A percentile compares a stretch with the other conserved stretches of the same genome.
phyloP scores from a whole-genome alignment of 2,888 invertebrate species.

The Patella ulyssiponensis region DNA sequence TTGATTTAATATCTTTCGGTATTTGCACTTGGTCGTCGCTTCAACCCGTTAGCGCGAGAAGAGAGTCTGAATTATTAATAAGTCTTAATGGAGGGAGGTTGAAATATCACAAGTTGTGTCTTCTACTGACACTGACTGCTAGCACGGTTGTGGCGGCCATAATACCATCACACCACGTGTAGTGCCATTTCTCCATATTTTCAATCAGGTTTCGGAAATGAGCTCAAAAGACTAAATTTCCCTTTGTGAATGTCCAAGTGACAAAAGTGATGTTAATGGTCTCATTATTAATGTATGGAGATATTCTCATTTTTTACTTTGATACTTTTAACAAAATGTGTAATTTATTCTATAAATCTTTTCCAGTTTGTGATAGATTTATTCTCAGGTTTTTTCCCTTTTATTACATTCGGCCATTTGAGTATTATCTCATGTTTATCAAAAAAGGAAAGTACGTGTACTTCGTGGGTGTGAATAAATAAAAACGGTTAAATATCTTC shows the following conservation, averaged over 20 bases:
- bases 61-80: constrained; percentile 1
- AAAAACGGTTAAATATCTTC: too few species aligned
- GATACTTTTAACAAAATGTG: too few species aligned
- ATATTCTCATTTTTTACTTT: too few species aligned
- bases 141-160: not conserved
- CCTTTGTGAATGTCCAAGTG: not conserved
- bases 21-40: constrained; percentile 1
- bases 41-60: not conserved
- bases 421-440: too few species aligned
- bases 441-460: too few species aligned
- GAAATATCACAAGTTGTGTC: constrained; percentile 4
- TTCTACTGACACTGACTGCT: not conserved
- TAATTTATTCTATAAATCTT: too few species aligned
- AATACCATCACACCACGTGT: not conserved
- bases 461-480: too few species aligned
- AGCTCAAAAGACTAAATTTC: not conserved
- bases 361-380: too few species aligned
- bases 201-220: not conserved
- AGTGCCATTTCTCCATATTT: not conserved
- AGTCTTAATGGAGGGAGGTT: not conserved
- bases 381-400: too few species aligned
- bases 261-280: too few species aligned
- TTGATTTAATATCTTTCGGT: constrained; percentile 9
- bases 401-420: too few species aligned
- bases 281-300: too few species aligned